Evolutionary conservation across 2,113 vertebrate genomes (phyloP).

Genomic region (Hyla sarda): DNA sequence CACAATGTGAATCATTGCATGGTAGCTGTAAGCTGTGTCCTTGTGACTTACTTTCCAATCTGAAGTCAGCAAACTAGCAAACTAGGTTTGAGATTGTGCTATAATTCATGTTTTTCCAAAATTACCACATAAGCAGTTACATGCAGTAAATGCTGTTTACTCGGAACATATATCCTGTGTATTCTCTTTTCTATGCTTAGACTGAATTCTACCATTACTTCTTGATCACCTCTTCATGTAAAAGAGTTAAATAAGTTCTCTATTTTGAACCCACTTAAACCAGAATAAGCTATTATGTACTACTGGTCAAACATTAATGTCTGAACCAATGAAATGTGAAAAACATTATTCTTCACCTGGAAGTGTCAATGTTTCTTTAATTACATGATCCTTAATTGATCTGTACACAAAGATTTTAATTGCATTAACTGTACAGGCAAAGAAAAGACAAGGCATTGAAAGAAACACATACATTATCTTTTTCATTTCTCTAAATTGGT

Average conservation of each 20-base stretch:
- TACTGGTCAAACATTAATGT: conserved; percentile 11
- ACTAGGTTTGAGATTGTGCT: conserved; percentile 39
- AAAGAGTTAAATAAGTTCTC: conserved; percentile 3
- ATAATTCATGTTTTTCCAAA: conserved; percentile 48
- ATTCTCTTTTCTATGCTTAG: conserved; percentile 14
- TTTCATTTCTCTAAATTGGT: background rate
- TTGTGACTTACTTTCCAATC: conserved; percentile 47
- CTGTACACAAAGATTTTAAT: conserved; percentile 35
- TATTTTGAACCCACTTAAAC: background rate
- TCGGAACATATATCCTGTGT: conserved; percentile 4
- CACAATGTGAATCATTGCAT: background rate
- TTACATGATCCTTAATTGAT: conserved; percentile 20
- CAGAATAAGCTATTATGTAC: background rate
- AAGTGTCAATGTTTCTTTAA: conserved; percentile 35
- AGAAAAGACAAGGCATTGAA: conserved; percentile 11
- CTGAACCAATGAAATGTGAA: background rate
- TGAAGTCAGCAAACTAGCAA: conserved; percentile 44
- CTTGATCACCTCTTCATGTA: background rate
- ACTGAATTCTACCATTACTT: background rate
- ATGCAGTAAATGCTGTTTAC: conserved; percentile 19
- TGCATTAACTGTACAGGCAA: conserved; percentile 17
- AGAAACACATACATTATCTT: conserved; percentile 2
- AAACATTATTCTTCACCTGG: background rate
- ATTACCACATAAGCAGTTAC: conserved; percentile 29
- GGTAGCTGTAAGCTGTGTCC: conserved; percentile 12